These are phyloP conservation scores for Mus caroli DNA, from an alignment of 2,797 vertebrate species.

Conservation along the genomic window DNA sequence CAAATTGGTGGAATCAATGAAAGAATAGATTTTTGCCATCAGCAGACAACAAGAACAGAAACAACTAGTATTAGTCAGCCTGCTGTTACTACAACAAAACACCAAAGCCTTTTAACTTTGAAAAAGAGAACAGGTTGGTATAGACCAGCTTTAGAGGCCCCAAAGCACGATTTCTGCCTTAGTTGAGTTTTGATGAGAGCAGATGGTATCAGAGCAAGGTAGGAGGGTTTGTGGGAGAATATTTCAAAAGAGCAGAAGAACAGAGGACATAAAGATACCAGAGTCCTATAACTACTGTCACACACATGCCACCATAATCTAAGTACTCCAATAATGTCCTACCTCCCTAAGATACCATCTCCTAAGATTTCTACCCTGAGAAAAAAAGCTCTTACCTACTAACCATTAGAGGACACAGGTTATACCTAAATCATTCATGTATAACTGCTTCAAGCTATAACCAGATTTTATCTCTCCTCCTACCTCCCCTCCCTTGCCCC, in stretches of 20 bases:
- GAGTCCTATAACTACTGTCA: neutral
- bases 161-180: neutral
- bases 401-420: neutral
- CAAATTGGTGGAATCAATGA: neutral
- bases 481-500: rapidly evolving
- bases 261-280: neutral
- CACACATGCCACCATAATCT: too few relatives aligned
- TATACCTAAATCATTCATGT: too few relatives aligned
- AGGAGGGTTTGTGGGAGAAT: neutral
- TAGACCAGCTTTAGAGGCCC: neutral
- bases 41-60: slow-evolving; percentile 1
- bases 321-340: too few relatives aligned
- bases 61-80: neutral
- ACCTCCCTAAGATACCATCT: neutral
- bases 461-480: neutral
- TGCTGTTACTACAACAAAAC: neutral
- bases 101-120: neutral
- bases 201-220: neutral
- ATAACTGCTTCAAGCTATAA: neutral
- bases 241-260: neutral
- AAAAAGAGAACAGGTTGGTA: neutral
- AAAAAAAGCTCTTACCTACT: neutral
- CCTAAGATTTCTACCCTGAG: neutral
- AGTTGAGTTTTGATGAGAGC: neutral
- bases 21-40: neutral